Evolutionary conservation across 2,113 vertebrate genomes (phyloP).

Genomic region (Pitta sordida): DNA sequence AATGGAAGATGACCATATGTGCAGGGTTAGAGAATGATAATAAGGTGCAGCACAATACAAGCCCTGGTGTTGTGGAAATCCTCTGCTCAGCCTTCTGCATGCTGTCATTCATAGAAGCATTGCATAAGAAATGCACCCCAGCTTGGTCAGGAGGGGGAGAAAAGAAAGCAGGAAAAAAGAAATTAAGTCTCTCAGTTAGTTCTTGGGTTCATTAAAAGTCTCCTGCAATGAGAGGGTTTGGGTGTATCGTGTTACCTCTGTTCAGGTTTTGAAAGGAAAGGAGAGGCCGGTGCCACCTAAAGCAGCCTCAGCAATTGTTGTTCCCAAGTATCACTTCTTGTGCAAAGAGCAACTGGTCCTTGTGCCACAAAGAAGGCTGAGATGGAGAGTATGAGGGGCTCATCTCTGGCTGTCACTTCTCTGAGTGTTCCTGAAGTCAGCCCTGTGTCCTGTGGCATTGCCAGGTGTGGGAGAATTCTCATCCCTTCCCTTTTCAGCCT

Average conservation of each 20-base stretch:
- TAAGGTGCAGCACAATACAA: slow-evolving; percentile 66
- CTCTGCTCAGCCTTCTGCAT: slow-evolving; percentile 44
- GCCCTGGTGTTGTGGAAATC: slow-evolving; percentile 49
- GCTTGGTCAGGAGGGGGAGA: background rate
- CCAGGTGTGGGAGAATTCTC: background rate
- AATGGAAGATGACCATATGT: slow-evolving; percentile 78
- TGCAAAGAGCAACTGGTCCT: background rate
- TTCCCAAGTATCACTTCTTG: background rate
- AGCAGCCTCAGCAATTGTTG: background rate
- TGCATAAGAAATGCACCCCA: slow-evolving; percentile 24
- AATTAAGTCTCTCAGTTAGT: slow-evolving; percentile 37
- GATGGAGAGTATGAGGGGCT: background rate
- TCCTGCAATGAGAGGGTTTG: background rate
- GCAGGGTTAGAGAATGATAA: slow-evolving; percentile 75
- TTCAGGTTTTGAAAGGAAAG: background rate
- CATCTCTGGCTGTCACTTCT: background rate
- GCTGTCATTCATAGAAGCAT: slow-evolving; percentile 32
- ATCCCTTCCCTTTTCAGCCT: background rate
- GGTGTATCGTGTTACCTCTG: background rate
- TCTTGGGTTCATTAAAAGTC: slow-evolving; percentile 37
- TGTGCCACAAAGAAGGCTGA: background rate
- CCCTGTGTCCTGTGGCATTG: rapidly evolving
- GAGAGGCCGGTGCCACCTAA: background rate
- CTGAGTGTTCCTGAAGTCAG: background rate
- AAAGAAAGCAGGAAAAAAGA: slow-evolving; percentile 27